Conservation (phyloP, 2,888 invertebrate genomes). For the Torymus aiolomorphi region DNA sequence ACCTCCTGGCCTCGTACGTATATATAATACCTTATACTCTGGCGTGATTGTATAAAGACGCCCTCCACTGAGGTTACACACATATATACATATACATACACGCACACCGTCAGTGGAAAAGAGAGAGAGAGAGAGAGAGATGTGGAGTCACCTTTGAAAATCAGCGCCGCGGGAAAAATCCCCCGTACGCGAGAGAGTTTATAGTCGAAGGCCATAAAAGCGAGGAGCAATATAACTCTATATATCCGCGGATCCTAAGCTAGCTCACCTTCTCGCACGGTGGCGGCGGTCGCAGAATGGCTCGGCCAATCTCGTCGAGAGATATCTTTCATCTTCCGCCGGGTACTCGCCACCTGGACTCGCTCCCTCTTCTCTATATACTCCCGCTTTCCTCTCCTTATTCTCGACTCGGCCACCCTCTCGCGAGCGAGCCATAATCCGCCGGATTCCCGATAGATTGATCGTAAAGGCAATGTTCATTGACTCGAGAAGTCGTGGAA, state of each 20-base stretch:
- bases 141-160: too few relatives aligned
- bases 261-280: conserved; percentile 24
- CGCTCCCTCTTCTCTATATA: conserved; percentile 13
- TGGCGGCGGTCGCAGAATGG: conserved; percentile 53
- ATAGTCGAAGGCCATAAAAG: conserved; percentile 65
- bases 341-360: conserved; percentile 50
- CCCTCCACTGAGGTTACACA: too few relatives aligned
- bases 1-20: too few relatives aligned
- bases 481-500: conserved; percentile 51
- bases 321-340: conserved; percentile 69
- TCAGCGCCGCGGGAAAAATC: conserved; percentile 57
- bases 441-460: conserved; percentile 63
- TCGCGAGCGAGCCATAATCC: conserved; percentile 53
- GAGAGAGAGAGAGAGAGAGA: conserved; percentile 3
- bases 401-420: conserved; percentile 49
- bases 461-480: conserved; percentile 65
- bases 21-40: too few relatives aligned
- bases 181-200: conserved; percentile 58
- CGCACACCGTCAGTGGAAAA: too few relatives aligned
- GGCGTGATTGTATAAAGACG: too few relatives aligned
- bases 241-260: conserved; percentile 60
- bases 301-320: conserved; percentile 60
- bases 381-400: conserved; percentile 5
- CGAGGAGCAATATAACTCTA: conserved; percentile 63
- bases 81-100: too few relatives aligned